phyloP scores from a whole-genome alignment of 1,140 invertebrate species.

The Gyrodactylus salaris region DNA sequence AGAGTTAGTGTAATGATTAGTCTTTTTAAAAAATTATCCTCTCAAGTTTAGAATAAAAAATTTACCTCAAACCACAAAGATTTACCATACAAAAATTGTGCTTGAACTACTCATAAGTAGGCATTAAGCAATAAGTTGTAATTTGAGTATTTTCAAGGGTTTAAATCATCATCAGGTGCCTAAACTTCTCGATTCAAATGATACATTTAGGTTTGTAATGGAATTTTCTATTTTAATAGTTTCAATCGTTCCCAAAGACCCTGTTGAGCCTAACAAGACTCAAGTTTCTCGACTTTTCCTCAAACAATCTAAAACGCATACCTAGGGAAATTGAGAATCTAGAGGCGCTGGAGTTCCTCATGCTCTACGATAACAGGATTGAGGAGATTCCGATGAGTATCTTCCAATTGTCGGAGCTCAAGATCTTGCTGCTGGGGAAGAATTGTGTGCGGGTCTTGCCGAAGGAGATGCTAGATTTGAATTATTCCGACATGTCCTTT shows the following conservation, averaged over 20 bases:
- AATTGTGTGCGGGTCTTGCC: slow-evolving; percentile 16
- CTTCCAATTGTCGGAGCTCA: slow-evolving; percentile 10
- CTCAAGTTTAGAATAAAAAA: no score
- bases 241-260: slow-evolving; percentile 10
- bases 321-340: slow-evolving; percentile 15
- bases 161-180: no score
- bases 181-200: no score
- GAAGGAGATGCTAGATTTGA: slow-evolving; percentile 14
- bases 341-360: slow-evolving; percentile 14
- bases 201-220: no score
- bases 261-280: slow-evolving; percentile 14
- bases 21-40: background rate
- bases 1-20: slow-evolving; percentile 13
- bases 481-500: slow-evolving; percentile 15
- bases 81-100: no score
- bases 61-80: no score
- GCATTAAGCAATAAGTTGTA: no score
- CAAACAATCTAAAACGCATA: slow-evolving; percentile 13
- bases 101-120: no score
- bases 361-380: slow-evolving; percentile 16
- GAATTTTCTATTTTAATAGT: no score
- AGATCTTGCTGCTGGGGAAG: slow-evolving; percentile 18
- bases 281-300: slow-evolving; percentile 17
- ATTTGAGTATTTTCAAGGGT: no score
- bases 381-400: slow-evolving; percentile 14